phyloP scores from a whole-genome alignment of 2,113 vertebrate genomes.

The Micromys minutus region DNA sequence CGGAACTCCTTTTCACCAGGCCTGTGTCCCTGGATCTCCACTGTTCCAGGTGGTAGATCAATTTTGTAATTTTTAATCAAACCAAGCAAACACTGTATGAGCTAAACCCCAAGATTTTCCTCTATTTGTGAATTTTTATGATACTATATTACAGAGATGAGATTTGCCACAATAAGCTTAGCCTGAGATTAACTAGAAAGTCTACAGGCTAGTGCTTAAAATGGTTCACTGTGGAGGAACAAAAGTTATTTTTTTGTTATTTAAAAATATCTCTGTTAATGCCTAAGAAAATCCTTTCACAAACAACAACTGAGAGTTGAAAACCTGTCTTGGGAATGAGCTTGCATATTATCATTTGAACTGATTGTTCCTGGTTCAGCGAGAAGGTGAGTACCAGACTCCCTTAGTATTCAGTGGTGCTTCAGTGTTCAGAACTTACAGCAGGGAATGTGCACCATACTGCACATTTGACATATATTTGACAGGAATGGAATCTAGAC shows the following conservation, averaged over 20 bases:
- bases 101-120: slow-evolving; percentile 40
- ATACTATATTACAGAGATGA: slow-evolving; percentile 28
- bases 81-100: not conserved
- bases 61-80: slow-evolving; percentile 33
- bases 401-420: not conserved
- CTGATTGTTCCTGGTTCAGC: not conserved
- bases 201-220: not conserved
- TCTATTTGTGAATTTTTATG: slow-evolving; percentile 19
- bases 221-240: not conserved
- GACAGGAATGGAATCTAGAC: not conserved
- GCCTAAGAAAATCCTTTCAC: not conserved
- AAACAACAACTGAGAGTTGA: not conserved
- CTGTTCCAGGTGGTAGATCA: too few species aligned
- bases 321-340: not conserved
- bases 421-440: not conserved
- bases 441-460: not conserved
- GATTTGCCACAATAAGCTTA: slow-evolving; percentile 22
- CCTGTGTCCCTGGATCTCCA: too few species aligned
- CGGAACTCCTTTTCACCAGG: too few species aligned
- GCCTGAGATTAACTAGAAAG: slow-evolving; percentile 8
- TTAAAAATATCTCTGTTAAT: slow-evolving; percentile 42
- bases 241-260: slow-evolving; percentile 15
- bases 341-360: not conserved
- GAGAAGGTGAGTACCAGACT: not conserved
- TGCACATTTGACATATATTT: too few species aligned